Conservation (phyloP, 2,797 vertebrate genomes). For the Gadopsis bispinosus region DNA sequence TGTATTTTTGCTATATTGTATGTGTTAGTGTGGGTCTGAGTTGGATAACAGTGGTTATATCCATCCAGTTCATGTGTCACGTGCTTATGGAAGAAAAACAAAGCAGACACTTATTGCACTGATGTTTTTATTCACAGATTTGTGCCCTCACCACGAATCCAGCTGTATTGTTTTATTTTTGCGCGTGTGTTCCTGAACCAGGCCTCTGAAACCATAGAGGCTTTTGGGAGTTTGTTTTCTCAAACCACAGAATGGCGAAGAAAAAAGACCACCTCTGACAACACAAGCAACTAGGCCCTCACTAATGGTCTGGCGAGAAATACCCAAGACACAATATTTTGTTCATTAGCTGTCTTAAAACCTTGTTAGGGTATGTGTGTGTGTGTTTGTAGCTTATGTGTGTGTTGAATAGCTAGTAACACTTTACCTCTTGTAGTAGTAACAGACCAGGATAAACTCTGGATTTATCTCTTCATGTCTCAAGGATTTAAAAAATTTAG, state of each 20-base stretch:
- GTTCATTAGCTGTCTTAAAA: constrained; percentile 42
- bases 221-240: constrained; percentile 31
- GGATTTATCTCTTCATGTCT: constrained; percentile 11
- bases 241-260: constrained; percentile 30
- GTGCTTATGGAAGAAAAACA: constrained; percentile 30
- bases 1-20: neutral
- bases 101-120: constrained; percentile 20
- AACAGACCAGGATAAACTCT: constrained; percentile 30
- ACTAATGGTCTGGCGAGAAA: constrained; percentile 48
- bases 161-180: constrained; percentile 12
- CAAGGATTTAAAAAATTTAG: constrained; percentile 9
- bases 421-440: constrained; percentile 32
- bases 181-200: constrained; percentile 31
- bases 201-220: constrained; percentile 44
- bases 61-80: neutral
- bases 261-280: constrained; percentile 36
- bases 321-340: constrained; percentile 44
- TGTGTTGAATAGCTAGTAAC: constrained; percentile 23
- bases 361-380: neutral
- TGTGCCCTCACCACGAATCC: constrained; percentile 44
- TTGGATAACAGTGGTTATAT: neutral
- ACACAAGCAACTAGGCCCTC: constrained; percentile 48
- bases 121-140: constrained; percentile 77
- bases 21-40: neutral
- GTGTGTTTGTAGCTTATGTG: neutral